Conservation (phyloP, 1,140 invertebrate genomes). For the Batillaria attramentaria region DNA sequence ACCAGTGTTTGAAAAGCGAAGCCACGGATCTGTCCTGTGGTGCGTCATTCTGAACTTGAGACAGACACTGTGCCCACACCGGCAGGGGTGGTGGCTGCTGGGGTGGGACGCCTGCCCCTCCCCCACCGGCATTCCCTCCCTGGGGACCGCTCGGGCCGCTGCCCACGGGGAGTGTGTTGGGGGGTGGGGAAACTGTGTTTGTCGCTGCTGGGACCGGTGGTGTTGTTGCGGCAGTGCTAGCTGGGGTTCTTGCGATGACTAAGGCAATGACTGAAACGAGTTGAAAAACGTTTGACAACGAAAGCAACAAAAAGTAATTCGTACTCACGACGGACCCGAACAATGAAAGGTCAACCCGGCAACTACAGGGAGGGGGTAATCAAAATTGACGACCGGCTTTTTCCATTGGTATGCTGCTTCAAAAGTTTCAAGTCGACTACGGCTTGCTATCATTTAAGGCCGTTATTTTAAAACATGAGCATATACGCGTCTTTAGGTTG, state of each 20-base stretch:
- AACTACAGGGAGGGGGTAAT: no score
- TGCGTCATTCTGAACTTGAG: conserved; percentile 2
- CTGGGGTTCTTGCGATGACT: background rate
- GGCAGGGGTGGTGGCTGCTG: background rate
- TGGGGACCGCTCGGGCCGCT: background rate
- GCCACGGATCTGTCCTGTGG: conserved; percentile 32
- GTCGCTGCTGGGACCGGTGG: background rate
- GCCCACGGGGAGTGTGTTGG: background rate
- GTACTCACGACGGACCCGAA: no score
- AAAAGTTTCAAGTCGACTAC: no score
- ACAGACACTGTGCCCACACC: conserved; percentile 23
- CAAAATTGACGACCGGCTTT: no score
- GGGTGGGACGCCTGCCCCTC: background rate
- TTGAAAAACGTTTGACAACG: no score
- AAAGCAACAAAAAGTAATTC: no score
- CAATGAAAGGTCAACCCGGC: no score
- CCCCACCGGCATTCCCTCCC: background rate
- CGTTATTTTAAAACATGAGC: no score
- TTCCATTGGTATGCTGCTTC: no score
- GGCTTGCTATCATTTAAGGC: no score
- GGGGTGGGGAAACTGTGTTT: background rate
- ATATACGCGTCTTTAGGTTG: no score
- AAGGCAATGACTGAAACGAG: no score
- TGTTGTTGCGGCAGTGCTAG: background rate
- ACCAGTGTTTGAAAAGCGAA: conserved; percentile 18